Conservation (phyloP, 2,888 invertebrate genomes). For the Perdita meconis region DNA sequence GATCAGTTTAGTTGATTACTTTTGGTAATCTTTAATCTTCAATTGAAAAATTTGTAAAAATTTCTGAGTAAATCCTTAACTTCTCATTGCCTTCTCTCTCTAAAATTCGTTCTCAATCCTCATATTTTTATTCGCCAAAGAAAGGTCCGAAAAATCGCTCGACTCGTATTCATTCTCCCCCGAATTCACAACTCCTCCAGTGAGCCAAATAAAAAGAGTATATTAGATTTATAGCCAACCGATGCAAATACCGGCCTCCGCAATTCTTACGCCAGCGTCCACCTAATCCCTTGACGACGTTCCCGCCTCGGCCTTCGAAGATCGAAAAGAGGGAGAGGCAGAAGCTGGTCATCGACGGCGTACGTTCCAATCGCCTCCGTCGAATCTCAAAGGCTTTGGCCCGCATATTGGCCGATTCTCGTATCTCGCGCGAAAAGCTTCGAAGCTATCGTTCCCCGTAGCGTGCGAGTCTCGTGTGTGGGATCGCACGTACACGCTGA, state of each 20-base stretch:
- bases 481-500: constrained; percentile 26
- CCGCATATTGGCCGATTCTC: constrained; percentile 69
- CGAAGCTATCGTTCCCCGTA: constrained; percentile 63
- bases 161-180: neutral
- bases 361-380: constrained; percentile 58
- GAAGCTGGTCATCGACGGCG: constrained; percentile 60
- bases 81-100: too few species aligned
- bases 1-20: too few species aligned
- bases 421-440: constrained; percentile 59
- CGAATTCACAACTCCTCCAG: neutral
- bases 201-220: constrained; percentile 17
- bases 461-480: constrained; percentile 41
- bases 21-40: too few species aligned
- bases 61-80: too few species aligned
- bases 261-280: constrained; percentile 45
- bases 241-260: constrained; percentile 48
- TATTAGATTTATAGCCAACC: constrained; percentile 53
- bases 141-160: neutral
- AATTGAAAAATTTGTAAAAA: too few species aligned
- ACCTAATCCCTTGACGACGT: constrained; percentile 60
- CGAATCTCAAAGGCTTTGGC: constrained; percentile 75
- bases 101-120: too few species aligned
- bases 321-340: constrained; percentile 3
- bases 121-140: too few species aligned
- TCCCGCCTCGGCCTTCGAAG: neutral